Percentiles rank a stretch among this genome's conserved stretches.
Conservation (phyloP, 2,888 invertebrate genomes). For the Perithous albicinctus region DNA sequence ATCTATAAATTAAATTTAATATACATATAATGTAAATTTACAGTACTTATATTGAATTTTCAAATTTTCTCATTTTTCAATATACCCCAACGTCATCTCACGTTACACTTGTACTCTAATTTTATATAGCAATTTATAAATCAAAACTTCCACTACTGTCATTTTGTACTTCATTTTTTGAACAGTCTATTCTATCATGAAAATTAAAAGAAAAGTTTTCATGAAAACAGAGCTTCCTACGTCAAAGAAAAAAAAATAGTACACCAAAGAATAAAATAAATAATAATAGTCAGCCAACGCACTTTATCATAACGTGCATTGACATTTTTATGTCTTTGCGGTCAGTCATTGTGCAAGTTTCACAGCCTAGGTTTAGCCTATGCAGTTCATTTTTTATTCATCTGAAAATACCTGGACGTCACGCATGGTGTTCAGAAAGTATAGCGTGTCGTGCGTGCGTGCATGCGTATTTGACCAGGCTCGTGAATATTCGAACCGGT, state of each 20-base stretch:
- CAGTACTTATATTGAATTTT: too few species aligned
- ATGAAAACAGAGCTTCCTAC: too few species aligned
- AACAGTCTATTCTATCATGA: too few species aligned
- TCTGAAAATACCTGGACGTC: conserved; percentile 22
- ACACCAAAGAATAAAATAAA: background rate
- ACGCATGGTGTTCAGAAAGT: conserved; percentile 13
- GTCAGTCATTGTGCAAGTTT: conserved; percentile 11
- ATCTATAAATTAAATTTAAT: too few species aligned
- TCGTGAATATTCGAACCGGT: conserved; percentile 35
- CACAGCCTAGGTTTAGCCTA: background rate
- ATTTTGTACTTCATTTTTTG: too few species aligned
- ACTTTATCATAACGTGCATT: background rate
- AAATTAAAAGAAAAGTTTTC: too few species aligned
- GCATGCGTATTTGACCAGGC: conserved; percentile 21
- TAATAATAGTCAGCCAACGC: background rate
- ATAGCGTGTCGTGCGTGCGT: conserved; percentile 3
- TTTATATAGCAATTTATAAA: too few species aligned
- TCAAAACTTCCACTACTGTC: too few species aligned
- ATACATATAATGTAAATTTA: too few species aligned
- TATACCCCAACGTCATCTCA: too few species aligned
- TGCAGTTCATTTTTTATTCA: conserved; percentile 10
- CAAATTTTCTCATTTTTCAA: too few species aligned
- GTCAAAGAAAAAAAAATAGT: background rate
- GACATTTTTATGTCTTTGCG: conserved; percentile 19
- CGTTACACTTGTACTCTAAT: too few species aligned